These are phyloP conservation scores for Xanthorhoe spadicearia DNA, from an alignment of 2,888 invertebrate genomes.

Conservation along the genomic window DNA sequence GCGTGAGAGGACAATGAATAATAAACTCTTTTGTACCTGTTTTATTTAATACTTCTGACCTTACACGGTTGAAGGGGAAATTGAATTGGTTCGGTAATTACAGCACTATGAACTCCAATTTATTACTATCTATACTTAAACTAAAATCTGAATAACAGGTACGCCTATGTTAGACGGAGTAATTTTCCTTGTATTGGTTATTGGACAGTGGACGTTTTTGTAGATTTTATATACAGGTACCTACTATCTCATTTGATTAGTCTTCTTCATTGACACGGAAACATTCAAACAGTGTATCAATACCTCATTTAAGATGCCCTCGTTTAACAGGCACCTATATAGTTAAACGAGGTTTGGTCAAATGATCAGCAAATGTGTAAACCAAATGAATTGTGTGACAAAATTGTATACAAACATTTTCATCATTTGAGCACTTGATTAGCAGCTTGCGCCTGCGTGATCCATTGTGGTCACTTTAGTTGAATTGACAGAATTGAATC, in stretches of 20 bases:
- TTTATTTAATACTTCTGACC: slow-evolving; percentile 13
- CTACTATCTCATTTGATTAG: too few relatives aligned
- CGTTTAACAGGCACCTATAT: slow-evolving; percentile 15
- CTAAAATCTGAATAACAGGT: not conserved
- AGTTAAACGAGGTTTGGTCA: slow-evolving; percentile 28
- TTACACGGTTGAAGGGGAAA: slow-evolving; percentile 11
- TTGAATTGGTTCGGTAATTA: slow-evolving; percentile 1
- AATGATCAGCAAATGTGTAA: slow-evolving; percentile 34
- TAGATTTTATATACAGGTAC: too few relatives aligned
- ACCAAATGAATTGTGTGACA: slow-evolving; percentile 29
- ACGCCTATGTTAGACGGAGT: not conserved
- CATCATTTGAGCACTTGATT: slow-evolving; percentile 7
- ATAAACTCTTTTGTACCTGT: slow-evolving; percentile 11
- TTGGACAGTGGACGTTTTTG: not conserved
- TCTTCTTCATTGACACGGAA: too few relatives aligned
- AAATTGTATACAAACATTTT: slow-evolving; percentile 25
- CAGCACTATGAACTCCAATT: not conserved
- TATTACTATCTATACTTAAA: not conserved
- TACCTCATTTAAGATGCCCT: too few relatives aligned
- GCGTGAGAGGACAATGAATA: slow-evolving; percentile 29
- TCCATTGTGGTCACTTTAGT: slow-evolving; percentile 46
- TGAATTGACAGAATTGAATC: slow-evolving; percentile 72
- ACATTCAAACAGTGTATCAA: too few relatives aligned
- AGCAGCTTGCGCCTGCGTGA: slow-evolving; percentile 27
- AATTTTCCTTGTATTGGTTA: not conserved